phyloP scores from a whole-genome alignment of 2,888 invertebrate genomes.

The Cataglyphis livida region DNA sequence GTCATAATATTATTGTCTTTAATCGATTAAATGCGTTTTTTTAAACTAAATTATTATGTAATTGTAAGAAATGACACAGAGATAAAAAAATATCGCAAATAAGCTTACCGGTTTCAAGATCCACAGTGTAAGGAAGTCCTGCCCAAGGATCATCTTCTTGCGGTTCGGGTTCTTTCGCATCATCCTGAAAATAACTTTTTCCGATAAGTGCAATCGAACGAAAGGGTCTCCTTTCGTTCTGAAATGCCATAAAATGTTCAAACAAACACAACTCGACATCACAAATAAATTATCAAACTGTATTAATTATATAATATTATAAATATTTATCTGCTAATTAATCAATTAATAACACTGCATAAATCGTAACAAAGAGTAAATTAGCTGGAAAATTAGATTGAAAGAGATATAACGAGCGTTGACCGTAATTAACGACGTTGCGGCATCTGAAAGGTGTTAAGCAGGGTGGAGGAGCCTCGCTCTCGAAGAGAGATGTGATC shows the following conservation, averaged over 20 bases:
- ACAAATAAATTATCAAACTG: not conserved
- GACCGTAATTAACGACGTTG: constrained; percentile 55
- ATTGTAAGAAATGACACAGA: not conserved
- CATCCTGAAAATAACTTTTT: constrained; percentile 78
- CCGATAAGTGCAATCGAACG: constrained; percentile 45
- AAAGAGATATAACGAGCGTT: constrained; percentile 49
- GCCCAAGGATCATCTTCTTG: constrained; percentile 91
- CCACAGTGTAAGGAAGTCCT: constrained; percentile 93
- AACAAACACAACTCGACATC: not conserved
- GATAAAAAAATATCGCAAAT: constrained; percentile 7
- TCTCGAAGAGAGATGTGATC: constrained; percentile 39
- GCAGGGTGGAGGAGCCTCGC: constrained; percentile 14
- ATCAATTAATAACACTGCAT: constrained; percentile 45
- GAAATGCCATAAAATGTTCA: not conserved
- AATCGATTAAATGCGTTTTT: not conserved
- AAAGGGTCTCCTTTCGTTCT: not conserved
- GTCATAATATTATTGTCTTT: not conserved
- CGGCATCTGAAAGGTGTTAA: constrained; percentile 37
- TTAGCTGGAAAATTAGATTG: constrained; percentile 58
- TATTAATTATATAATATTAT: not conserved
- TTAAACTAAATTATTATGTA: not conserved
- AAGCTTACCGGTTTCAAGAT: constrained; percentile 94
- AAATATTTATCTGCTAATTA: constrained; percentile 30
- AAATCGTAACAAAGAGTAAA: constrained; percentile 39
- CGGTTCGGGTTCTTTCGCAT: constrained; percentile 77